Conservation (phyloP, 2,888 invertebrate species). For the Lordiphosa fenestrarum region DNA sequence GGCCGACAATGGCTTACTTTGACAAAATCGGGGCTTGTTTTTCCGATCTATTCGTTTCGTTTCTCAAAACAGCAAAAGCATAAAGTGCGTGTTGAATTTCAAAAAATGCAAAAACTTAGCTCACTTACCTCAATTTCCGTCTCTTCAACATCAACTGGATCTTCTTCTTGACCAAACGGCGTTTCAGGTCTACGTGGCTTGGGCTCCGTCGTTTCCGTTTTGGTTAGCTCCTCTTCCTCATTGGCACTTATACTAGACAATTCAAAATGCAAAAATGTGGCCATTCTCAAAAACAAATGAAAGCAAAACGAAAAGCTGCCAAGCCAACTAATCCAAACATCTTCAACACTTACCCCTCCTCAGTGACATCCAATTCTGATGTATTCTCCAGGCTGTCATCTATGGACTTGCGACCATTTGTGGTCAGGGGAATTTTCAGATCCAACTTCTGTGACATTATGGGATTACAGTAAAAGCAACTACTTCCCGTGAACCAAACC, state of each 20-base stretch:
- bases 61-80: not conserved
- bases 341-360: constrained; percentile 73
- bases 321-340: constrained; percentile 8
- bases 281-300: constrained; percentile 40
- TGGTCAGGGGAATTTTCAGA: constrained; percentile 56
- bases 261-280: constrained; percentile 66
- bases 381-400: constrained; percentile 77
- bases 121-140: constrained; percentile 53
- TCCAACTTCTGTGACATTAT: constrained; percentile 60
- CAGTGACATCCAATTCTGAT: constrained; percentile 77
- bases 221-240: constrained; percentile 67
- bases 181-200: constrained; percentile 49
- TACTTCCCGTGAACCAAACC: not conserved
- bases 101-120: constrained; percentile 2
- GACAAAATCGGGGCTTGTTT: constrained; percentile 36
- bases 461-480: constrained; percentile 1
- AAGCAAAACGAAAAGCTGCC: constrained; percentile 23
- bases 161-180: constrained; percentile 34
- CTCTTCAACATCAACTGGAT: constrained; percentile 25
- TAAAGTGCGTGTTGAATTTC: not conserved
- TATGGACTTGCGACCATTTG: constrained; percentile 71
- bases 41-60: too few species aligned
- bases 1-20: constrained; percentile 80
- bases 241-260: constrained; percentile 59
- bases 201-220: constrained; percentile 45